phyloP scores from a whole-genome alignment of 2,797 vertebrate species.

The Morelia viridis region DNA sequence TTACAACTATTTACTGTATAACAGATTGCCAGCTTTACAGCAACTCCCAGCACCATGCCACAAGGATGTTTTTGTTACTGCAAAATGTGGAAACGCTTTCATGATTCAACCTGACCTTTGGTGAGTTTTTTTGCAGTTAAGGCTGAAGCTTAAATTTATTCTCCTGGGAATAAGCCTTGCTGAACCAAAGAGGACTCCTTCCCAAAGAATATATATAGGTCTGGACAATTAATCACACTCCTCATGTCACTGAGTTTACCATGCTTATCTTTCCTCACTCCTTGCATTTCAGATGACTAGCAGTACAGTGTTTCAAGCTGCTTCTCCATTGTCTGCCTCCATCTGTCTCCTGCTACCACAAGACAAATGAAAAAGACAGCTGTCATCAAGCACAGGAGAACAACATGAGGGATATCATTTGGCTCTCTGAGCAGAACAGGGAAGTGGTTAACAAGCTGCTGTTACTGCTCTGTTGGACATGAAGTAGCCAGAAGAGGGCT shows the following conservation, averaged over 20 bases:
- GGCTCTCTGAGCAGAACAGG: not conserved
- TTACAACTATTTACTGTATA: not conserved
- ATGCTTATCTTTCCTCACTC: not conserved
- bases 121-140: not conserved
- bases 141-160: not conserved
- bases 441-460: slow-evolving; percentile 23
- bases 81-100: not conserved
- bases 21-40: not conserved
- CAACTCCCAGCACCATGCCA: not conserved
- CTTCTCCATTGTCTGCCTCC: not conserved
- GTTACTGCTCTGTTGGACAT: not conserved
- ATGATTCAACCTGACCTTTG: not conserved
- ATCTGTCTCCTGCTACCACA: not conserved
- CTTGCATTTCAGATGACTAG: slow-evolving; percentile 16
- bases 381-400: not conserved
- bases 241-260: not conserved
- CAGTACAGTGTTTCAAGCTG: slow-evolving; percentile 17
- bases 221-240: not conserved
- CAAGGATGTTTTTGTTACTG: not conserved
- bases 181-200: not conserved
- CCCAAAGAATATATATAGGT: not conserved
- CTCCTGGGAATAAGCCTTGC: not conserved
- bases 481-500: not conserved
- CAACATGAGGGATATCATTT: not conserved
- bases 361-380: not conserved